Evolutionary conservation across 1,140 invertebrate genomes (phyloP).

Genomic region (Nebria ingens): DNA sequence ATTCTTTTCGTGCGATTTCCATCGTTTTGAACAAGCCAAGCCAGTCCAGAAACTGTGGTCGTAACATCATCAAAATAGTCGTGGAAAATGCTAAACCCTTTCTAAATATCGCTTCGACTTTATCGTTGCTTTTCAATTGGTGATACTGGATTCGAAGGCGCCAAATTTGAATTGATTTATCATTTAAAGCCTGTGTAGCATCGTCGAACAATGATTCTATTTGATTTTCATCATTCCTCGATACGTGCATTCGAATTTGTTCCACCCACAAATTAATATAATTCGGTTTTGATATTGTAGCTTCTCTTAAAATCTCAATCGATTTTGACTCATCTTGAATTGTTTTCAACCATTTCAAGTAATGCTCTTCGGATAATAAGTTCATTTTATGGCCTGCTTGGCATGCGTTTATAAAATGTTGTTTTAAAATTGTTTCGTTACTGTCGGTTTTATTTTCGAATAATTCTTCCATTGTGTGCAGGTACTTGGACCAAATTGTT

Average conservation of each 20-base stretch:
- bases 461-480: not conserved
- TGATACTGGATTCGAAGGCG: not conserved
- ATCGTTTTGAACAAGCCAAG: not conserved
- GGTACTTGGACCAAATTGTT: not conserved
- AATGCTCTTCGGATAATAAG: not conserved
- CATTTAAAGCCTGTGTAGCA: not conserved
- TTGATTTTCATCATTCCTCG: not conserved
- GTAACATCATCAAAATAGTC: not conserved
- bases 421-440: not conserved
- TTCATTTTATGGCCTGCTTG: not conserved
- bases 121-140: not conserved
- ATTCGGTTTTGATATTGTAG: not conserved
- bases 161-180: conserved; percentile 1
- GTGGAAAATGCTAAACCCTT: not conserved
- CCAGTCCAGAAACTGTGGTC: conserved; percentile 1
- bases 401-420: not conserved
- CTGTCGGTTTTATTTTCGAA: not conserved
- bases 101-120: not conserved
- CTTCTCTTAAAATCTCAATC: not conserved
- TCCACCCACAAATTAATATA: not conserved
- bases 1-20: not conserved
- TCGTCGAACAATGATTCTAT: not conserved
- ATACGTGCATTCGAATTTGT: not conserved
- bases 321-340: not conserved
- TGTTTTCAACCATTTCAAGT: not conserved